These are phyloP conservation scores for Fragum whitleyi DNA, from an alignment of 2,888 invertebrate species.

Conservation along the genomic window DNA sequence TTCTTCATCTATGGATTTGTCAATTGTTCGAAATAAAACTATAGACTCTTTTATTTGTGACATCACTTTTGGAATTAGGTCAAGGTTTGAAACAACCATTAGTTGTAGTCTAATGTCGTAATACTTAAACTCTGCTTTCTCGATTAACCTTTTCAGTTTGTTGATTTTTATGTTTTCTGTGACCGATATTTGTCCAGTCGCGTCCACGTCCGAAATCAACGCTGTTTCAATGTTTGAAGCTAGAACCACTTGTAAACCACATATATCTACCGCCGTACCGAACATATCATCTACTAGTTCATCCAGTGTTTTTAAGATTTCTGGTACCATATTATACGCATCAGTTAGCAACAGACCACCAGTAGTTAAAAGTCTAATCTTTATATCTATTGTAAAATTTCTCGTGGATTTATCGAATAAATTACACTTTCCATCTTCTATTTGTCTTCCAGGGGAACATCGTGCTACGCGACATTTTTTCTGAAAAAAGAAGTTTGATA, in stretches of 20 bases:
- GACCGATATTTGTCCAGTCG: not conserved
- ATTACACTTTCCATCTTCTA: not conserved
- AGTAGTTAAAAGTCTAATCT: not conserved
- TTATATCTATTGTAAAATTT: not conserved
- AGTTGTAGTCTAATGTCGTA: not conserved
- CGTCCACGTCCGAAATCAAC: not conserved
- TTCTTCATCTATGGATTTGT: no score
- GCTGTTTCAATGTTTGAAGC: not conserved
- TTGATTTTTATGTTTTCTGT: not conserved
- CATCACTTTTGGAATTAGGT: not conserved
- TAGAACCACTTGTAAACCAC: slow-evolving; percentile 5
- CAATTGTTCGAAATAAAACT: no score
- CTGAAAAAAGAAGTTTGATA: slow-evolving; percentile 16
- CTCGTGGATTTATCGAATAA: not conserved
- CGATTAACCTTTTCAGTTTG: not conserved
- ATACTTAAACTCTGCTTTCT: not conserved
- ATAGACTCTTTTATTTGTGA: no score
- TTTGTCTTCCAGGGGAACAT: not conserved
- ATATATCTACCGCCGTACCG: not conserved
- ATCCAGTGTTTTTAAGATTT: not conserved
- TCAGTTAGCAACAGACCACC: no score
- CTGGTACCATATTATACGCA: not conserved
- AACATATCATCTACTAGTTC: not conserved
- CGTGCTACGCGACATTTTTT: not conserved
- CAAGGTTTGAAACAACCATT: not conserved